Evolutionary conservation across 1,140 invertebrate genomes (phyloP), one percentile per base, ranked within the genome.

Genomic region (Drosophila miranda): DNA sequence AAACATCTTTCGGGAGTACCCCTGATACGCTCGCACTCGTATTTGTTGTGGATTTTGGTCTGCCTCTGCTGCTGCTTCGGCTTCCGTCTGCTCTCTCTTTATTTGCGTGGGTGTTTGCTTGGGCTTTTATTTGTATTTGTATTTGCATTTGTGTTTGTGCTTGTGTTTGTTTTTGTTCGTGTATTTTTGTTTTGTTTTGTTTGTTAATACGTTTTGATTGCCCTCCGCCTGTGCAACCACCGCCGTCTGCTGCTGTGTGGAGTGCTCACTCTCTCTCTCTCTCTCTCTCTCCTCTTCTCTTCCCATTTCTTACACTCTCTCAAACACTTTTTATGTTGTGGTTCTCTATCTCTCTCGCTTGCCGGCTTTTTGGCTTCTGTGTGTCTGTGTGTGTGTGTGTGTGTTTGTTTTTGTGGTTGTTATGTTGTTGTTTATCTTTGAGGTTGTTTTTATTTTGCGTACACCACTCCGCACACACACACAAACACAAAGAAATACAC

Each of bases 401-500:
- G 62, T 75, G 76, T 71, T 64, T 53, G 62, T 61, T 46, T 57
- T 60, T 70, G 34, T 48, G 50, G 44, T 23, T 58, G 44, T 64
- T 55, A 58, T 78, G 67, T 72, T 87, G 70, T 73, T 89, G 82
- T 82, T 89, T 86, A 87, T 87, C 78, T 87, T 87, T 51, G 77
- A 71, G 70, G 74, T 62, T 46, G 73, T 77, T 84, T 86, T 86
- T 74, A 77, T 86, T 87, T 77, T 81, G 60, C 73, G 58, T 75
- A 72, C 43, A 43, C 34, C 1, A 1, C 34, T 19, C 19, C 19
- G 30, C 34, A 19, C 44, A 46, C 68, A 50, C 62, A 42, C 23
- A 19, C 50, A 46, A 68, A 50, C 62, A 61, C 61, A 52, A 45
- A 43, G n/a, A n/a, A n/a, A n/a, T 21, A 50, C 71, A 66, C 34